Conservation (phyloP, 2,888 invertebrate species). For the Anthrax anthrax region DNA sequence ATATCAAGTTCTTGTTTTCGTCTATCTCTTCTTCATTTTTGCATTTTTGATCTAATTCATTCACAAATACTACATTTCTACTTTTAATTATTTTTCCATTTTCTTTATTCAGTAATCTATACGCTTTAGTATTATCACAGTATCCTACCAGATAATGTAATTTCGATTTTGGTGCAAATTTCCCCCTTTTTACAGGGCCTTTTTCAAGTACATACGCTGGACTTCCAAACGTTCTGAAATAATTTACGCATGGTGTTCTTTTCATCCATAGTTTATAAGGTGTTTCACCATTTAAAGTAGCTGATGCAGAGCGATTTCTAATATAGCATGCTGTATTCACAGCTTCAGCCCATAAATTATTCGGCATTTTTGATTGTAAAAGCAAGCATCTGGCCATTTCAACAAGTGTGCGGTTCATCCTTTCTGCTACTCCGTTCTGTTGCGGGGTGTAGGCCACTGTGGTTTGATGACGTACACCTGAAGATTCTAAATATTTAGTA, state of each 20-base stretch:
- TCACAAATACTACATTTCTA: not conserved
- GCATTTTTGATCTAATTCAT: too few relatives aligned
- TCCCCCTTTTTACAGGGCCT: not conserved
- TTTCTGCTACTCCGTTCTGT: slow-evolving; percentile 6
- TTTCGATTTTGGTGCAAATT: not conserved
- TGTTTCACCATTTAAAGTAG: slow-evolving; percentile 11
- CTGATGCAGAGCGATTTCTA: not conserved
- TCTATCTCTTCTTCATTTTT: too few relatives aligned
- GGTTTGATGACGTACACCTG: not conserved
- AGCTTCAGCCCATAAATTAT: slow-evolving; percentile 13
- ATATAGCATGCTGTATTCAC: slow-evolving; percentile 13
- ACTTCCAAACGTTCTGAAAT: slow-evolving; percentile 26
- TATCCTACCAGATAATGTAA: not conserved
- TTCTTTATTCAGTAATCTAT: too few relatives aligned
- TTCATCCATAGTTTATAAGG: slow-evolving; percentile 26
- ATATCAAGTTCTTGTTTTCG: too few relatives aligned
- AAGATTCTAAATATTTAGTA: not conserved
- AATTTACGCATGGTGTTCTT: slow-evolving; percentile 20
- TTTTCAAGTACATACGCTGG: slow-evolving; percentile 9
- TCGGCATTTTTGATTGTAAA: slow-evolving; percentile 8
- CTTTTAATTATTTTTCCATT: too few relatives aligned
- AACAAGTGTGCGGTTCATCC: slow-evolving; percentile 11
- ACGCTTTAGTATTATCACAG: too few relatives aligned
- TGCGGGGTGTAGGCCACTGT: not conserved
- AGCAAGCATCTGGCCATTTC: slow-evolving; percentile 14